phyloP scores from a whole-genome alignment of 2,797 vertebrate genomes.

The Chelon auratus region DNA sequence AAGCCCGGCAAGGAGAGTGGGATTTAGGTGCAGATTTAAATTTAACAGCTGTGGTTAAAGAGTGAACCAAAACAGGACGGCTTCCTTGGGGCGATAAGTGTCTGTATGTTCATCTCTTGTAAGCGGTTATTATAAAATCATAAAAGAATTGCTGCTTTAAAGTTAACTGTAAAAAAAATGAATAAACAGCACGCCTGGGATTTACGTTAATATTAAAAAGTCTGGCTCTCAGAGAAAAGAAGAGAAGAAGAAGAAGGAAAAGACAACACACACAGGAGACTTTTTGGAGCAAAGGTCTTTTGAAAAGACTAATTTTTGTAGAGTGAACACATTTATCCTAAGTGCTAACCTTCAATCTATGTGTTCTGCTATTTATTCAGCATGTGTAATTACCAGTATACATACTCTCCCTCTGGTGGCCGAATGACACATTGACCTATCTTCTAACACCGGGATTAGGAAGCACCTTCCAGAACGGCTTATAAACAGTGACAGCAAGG shows the following conservation, averaged over 20 bases:
- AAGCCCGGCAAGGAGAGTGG: neutral
- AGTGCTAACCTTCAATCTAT: constrained; percentile 10
- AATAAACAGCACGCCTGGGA: too few relatives aligned
- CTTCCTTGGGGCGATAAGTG: too few relatives aligned
- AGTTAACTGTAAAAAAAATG: too few relatives aligned
- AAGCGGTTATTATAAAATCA: too few relatives aligned
- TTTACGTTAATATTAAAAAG: too few relatives aligned
- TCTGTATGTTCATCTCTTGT: too few relatives aligned
- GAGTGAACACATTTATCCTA: constrained; percentile 3
- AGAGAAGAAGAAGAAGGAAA: neutral
- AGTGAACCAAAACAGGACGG: too few relatives aligned
- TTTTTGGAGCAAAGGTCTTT: constrained; percentile 14
- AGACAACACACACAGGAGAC: neutral
- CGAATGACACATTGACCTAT: constrained; percentile 32
- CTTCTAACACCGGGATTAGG: constrained; percentile 20
- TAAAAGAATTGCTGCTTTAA: neutral
- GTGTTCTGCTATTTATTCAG: constrained; percentile 7
- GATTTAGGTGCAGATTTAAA: neutral
- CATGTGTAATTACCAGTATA: constrained; percentile 4
- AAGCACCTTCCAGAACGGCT: constrained; percentile 42
- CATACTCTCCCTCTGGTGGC: constrained; percentile 12
- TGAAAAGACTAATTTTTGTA: constrained; percentile 37
- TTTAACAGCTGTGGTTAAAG: too few relatives aligned
- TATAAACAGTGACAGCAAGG: constrained; percentile 39
- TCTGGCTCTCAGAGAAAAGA: too few relatives aligned